A percentile compares a stretch with the other conserved stretches of the same genome.
Evolutionary conservation across 2,113 vertebrate genomes (phyloP).

Genomic region (Eurystomus gularis): DNA sequence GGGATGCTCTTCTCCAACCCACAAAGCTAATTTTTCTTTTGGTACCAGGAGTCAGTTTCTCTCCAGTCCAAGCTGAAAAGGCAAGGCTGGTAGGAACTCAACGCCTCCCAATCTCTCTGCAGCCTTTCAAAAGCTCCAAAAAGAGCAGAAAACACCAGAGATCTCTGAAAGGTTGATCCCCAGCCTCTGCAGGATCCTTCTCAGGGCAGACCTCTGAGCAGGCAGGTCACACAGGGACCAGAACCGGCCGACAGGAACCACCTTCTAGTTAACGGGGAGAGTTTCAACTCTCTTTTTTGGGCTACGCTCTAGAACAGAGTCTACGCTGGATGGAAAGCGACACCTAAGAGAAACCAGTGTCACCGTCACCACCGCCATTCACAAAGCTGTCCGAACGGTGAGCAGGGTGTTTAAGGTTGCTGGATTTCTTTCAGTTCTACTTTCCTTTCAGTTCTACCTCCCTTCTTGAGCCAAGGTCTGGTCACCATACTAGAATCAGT

Average conservation of each 20-base stretch:
- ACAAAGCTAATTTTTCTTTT: neutral
- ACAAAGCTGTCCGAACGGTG: neutral
- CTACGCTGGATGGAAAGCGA: neutral
- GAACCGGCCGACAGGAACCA: neutral
- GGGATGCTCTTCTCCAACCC: neutral
- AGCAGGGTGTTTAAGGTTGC: accelerated
- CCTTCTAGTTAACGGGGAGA: neutral
- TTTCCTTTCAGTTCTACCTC: neutral
- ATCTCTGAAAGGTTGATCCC: neutral
- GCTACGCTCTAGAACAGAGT: neutral
- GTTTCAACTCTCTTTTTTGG: neutral
- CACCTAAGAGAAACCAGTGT: neutral
- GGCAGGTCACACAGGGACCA: neutral
- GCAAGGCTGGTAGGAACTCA: neutral
- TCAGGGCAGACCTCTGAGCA: neutral
- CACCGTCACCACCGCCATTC: neutral
- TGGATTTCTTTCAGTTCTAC: neutral
- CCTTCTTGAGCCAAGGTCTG: neutral
- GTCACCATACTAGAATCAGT: neutral
- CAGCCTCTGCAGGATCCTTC: neutral
- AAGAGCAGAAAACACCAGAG: neutral
- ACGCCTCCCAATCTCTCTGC: neutral
- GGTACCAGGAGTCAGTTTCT: neutral
- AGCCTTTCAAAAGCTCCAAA: neutral
- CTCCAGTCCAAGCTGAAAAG: neutral